Percentiles rank a stretch among this genome's conserved stretches.
These are phyloP conservation scores for Hylaeus volcanicus DNA, from an alignment of 1,140 invertebrate species.

Conservation along the genomic window DNA sequence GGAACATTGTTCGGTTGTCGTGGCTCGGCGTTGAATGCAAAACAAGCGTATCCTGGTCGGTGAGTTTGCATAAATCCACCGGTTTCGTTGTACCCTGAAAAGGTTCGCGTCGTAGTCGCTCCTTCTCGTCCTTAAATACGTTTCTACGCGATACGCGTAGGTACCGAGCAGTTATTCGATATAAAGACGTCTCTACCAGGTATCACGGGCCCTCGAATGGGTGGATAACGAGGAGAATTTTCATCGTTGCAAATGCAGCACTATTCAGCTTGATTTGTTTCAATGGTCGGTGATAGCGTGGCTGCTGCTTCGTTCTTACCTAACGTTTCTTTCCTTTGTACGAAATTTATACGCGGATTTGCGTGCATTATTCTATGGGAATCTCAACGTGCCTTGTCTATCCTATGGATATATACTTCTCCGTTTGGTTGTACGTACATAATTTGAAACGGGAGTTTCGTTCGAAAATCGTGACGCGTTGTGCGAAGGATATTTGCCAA, in stretches of 20 bases:
- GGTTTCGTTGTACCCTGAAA: conserved; percentile 12
- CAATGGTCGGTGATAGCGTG: conserved; percentile 2
- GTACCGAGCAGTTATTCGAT: conserved; percentile 5
- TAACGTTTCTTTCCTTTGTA: background rate
- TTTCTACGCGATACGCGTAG: background rate
- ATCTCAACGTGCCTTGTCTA: background rate
- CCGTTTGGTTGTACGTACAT: background rate
- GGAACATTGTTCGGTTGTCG: conserved; percentile 26
- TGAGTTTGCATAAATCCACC: conserved; percentile 31
- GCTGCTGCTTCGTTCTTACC: background rate
- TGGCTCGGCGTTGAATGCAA: background rate
- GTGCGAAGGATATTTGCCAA: no score
- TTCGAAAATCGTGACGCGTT: no score
- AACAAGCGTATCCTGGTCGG: conserved; percentile 22
- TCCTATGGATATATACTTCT: no score
- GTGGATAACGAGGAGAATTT: conserved; percentile 27
- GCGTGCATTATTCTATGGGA: conserved; percentile 1
- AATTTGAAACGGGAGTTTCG: no score
- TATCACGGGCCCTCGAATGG: conserved; percentile 2
- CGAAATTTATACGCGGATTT: conserved; percentile 1
- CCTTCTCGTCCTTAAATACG: background rate
- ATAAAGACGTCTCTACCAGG: conserved; percentile 18
- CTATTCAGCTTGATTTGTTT: conserved; percentile 27
- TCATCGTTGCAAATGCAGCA: conserved; percentile 5
- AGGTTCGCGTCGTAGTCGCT: no score